Conservation (phyloP, 2,888 invertebrate species). For the Danaus chrysippus region DNA sequence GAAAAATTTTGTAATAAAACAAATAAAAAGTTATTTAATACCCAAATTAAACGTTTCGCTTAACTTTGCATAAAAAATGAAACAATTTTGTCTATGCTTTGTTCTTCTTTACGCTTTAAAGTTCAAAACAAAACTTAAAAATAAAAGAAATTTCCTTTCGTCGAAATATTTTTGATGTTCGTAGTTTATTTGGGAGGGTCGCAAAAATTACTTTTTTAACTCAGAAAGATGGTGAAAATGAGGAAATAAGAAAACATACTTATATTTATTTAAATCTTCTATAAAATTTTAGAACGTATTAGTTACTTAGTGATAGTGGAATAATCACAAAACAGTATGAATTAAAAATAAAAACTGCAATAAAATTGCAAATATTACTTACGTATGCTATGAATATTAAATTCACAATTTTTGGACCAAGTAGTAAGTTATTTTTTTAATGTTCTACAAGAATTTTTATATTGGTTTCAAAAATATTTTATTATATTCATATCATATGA, state of each 20-base stretch:
- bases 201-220: no score
- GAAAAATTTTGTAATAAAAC: no score
- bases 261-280: no score
- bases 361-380: background rate
- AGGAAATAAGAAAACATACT: no score
- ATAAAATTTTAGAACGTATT: no score
- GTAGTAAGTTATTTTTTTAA: background rate
- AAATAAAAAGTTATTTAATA: background rate
- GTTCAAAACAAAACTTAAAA: slow-evolving; percentile 18
- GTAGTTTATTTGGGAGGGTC: slow-evolving; percentile 9
- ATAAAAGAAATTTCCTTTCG: slow-evolving; percentile 12
- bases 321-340: no score
- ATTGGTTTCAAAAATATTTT: background rate
- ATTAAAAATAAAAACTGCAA: no score
- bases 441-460: background rate
- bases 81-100: slow-evolving; percentile 15
- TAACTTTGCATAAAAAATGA: slow-evolving; percentile 8
- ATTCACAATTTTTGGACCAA: background rate
- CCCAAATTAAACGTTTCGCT: background rate
- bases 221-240: no score
- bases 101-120: slow-evolving; percentile 12
- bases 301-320: no score
- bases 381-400: background rate
- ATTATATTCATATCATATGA: background rate
- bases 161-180: slow-evolving; percentile 16